phyloP scores from a whole-genome alignment of 2,888 invertebrate genomes.

The Tribolium freemani region DNA sequence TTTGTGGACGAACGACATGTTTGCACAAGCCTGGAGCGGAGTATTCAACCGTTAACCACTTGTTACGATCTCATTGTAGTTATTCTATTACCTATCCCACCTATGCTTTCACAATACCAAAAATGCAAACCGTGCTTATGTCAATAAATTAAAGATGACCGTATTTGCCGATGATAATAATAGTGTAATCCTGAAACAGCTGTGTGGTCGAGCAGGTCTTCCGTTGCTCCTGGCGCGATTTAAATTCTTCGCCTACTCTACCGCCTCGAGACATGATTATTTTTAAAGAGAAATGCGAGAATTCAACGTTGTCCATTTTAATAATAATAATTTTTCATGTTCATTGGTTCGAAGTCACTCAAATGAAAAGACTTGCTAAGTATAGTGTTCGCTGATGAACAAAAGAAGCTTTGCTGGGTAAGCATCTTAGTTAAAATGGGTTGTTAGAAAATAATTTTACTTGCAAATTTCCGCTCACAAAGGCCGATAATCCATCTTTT shows the following conservation, averaged over 20 bases:
- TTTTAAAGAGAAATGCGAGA: not conserved
- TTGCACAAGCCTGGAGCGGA: constrained; percentile 35
- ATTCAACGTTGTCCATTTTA: not conserved
- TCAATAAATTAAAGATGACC: not conserved
- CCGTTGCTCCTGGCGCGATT: not conserved
- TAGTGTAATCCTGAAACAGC: not conserved
- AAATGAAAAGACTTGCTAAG: constrained; percentile 12
- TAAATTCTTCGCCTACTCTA: not conserved
- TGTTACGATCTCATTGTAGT: constrained; percentile 38
- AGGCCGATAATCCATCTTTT: constrained; percentile 61
- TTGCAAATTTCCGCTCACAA: constrained; percentile 55
- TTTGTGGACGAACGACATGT: constrained; percentile 44
- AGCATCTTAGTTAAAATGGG: constrained; percentile 54
- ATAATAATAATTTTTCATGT: not conserved
- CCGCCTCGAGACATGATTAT: not conserved
- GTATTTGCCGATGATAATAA: not conserved
- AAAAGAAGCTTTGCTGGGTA: constrained; percentile 47
- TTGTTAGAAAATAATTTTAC: constrained; percentile 56
- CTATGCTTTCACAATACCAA: not conserved
- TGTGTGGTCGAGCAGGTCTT: not conserved
- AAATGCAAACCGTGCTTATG: not conserved
- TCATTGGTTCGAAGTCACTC: not conserved
- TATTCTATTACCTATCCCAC: constrained; percentile 14
- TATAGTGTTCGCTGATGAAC: constrained; percentile 24
- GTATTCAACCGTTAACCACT: constrained; percentile 39